These are phyloP conservation scores for Ceratosolen solmsi DNA, from an alignment of 1,140 invertebrate species.

Conservation along the genomic window DNA sequence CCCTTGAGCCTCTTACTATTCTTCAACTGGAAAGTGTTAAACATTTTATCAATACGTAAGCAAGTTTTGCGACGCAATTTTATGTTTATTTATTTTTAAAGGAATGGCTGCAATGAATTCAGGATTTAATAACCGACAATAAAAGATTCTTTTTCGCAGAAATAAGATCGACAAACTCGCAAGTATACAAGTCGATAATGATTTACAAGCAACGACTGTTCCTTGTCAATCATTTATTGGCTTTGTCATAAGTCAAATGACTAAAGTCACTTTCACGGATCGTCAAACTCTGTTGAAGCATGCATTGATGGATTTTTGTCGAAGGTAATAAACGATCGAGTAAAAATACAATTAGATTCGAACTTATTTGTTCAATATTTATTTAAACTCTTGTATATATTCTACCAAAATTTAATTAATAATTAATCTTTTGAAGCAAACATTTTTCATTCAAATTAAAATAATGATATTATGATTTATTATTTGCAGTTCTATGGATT, in stretches of 20 bases:
- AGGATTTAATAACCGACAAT: neutral
- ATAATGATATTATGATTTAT: neutral
- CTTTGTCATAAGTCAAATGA: slow-evolving; percentile 57
- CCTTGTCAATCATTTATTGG: slow-evolving; percentile 64
- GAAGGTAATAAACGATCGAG: slow-evolving; percentile 50
- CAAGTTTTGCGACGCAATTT: neutral
- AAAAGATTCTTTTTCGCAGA: slow-evolving; percentile 8
- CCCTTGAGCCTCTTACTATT: slow-evolving; percentile 53
- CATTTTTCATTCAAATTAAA: too few species aligned
- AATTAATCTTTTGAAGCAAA: too few species aligned
- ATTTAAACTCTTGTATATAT: too few species aligned
- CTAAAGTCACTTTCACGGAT: slow-evolving; percentile 37
- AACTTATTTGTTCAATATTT: too few species aligned
- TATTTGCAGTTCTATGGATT: slow-evolving; percentile 21
- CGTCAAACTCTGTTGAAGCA: slow-evolving; percentile 44
- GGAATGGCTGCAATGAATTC: neutral
- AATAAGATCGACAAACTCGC: slow-evolving; percentile 25
- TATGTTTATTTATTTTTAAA: neutral
- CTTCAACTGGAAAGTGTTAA: slow-evolving; percentile 18
- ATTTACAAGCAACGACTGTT: slow-evolving; percentile 58
- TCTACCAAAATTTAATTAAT: too few species aligned
- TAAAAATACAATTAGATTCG: too few species aligned
- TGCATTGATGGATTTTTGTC: slow-evolving; percentile 55
- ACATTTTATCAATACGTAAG: slow-evolving; percentile 30
- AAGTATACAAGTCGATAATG: slow-evolving; percentile 54